These are phyloP conservation scores for Monopis laevigella DNA, from an alignment of 2,888 invertebrate species.

Conservation along the genomic window DNA sequence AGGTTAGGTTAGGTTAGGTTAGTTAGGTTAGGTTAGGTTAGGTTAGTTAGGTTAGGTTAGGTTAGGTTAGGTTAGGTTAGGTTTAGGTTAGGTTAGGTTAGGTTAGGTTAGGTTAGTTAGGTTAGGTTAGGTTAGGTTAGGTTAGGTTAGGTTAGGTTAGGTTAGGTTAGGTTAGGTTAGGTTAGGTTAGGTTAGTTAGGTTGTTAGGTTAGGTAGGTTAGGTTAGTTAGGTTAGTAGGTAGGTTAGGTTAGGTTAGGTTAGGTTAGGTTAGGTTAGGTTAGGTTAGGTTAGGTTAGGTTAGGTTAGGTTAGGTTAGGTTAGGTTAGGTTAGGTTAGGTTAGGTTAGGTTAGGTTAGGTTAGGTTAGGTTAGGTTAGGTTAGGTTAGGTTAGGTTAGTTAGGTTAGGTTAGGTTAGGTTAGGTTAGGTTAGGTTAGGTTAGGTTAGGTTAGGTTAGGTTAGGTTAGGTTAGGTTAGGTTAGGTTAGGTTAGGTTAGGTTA, in stretches of 20 bases:
- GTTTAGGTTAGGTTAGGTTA: conserved; percentile 15
- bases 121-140: conserved; percentile 15
- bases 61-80: conserved; percentile 15
- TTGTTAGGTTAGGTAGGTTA: conserved; percentile 18
- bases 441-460: conserved; percentile 15
- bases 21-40: conserved; percentile 17
- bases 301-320: conserved; percentile 8
- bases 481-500: conserved; percentile 14
- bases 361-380: conserved; percentile 15
- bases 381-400: conserved; percentile 16
- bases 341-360: conserved; percentile 17
- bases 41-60: conserved; percentile 17
- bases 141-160: conserved; percentile 17
- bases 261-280: conserved; percentile 6
- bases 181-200: conserved; percentile 17
- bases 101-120: conserved; percentile 15
- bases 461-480: conserved; percentile 13
- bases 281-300: conserved; percentile 8
- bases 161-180: conserved; percentile 18
- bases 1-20: conserved; percentile 17
- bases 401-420: conserved; percentile 15
- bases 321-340: conserved; percentile 13
- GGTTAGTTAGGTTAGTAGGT: conserved; percentile 14
- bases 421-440: conserved; percentile 14
- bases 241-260: conserved; percentile 6